Evolutionary conservation across 1,140 invertebrate species (phyloP).

Genomic region (Trialeurodes vaporariorum): DNA sequence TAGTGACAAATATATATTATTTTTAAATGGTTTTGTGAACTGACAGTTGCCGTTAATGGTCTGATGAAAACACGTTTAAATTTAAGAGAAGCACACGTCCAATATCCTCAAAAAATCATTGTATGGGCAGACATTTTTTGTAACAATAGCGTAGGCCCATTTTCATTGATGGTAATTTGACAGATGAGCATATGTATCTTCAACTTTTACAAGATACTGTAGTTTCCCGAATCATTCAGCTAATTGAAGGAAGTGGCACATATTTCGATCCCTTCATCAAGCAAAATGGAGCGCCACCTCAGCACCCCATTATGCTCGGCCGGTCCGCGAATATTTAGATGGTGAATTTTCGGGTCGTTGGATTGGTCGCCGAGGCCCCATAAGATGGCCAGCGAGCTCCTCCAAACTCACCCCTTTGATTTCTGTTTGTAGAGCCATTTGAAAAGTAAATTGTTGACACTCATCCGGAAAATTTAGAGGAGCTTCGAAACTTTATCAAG

Average conservation of each 20-base stretch:
- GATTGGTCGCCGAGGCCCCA: slow-evolving; percentile 33
- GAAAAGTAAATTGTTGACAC: slow-evolving; percentile 31
- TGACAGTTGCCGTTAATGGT: no score
- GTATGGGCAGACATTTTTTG: slow-evolving; percentile 28
- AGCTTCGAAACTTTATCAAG: slow-evolving; percentile 16
- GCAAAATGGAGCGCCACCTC: slow-evolving; percentile 34
- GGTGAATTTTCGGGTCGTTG: slow-evolving; percentile 31
- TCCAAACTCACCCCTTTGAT: slow-evolving; percentile 34
- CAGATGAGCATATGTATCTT: slow-evolving; percentile 23
- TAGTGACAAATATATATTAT: no score
- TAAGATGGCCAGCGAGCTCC: slow-evolving; percentile 34
- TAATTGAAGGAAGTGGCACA: background rate
- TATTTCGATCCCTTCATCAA: slow-evolving; percentile 25
- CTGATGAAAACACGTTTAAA: no score
- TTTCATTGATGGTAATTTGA: slow-evolving; percentile 27
- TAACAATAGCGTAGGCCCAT: slow-evolving; percentile 28
- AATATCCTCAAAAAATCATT: slow-evolving; percentile 29
- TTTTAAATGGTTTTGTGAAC: no score
- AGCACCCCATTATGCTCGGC: slow-evolving; percentile 30
- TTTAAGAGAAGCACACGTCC: slow-evolving; percentile 2
- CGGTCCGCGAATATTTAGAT: slow-evolving; percentile 30
- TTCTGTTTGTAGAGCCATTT: slow-evolving; percentile 36
- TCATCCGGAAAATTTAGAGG: slow-evolving; percentile 17
- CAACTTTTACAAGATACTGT: slow-evolving; percentile 21
- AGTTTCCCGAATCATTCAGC: slow-evolving; percentile 4